Evolutionary conservation across 37 sponge, comb jelly and placozoan species (phyloP), one percentile per base, ranked within the genome.

Genomic region (Ephydatia muelleri): DNA sequence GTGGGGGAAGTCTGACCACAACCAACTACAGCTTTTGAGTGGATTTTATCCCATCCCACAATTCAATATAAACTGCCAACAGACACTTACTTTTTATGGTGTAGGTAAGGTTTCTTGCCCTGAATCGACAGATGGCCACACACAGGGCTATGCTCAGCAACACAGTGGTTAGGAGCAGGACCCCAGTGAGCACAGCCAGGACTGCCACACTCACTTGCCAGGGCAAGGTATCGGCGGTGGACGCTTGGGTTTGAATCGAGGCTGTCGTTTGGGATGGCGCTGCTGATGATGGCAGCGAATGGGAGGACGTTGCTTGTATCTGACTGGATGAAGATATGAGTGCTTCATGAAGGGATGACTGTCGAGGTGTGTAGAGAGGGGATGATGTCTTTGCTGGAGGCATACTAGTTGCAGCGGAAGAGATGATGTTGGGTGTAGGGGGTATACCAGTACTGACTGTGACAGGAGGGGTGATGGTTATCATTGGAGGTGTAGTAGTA

Each of bases 101-200:
- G 57, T 57, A 57, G 57, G 57, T 57, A 57, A 57, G 57, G 57
- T 57, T 57, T 57, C 57, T 57, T 57, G 57, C 57, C 57, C 57
- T 57, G 57, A 13, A 57, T 21, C 57, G 57, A 14, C 57, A 57
- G 57, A 57, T 57, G 57, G 57, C 57, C 16, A 57, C 57, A 57
- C 57, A 57, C 57, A 57, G 57, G 19, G 57, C 57, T 57, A 57
- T 57, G 57, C 14, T 11, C 16, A 57, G 57, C 57, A 57, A 5
- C 1, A 14, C 9, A 1, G 57, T 57, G 19, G 57, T 57, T 14
- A 57, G 1, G 57, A 57, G 57, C 19, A 57, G 19, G 6, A 11
- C 57, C 57, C 9, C 19, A 1, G 57, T 57, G 19, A 57, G 19
- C 57, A 57, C 57, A 1, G 57, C 57, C 16, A 57, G 57, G 14